These are phyloP conservation scores for Heteromurus nitidus DNA, from an alignment of 2,888 invertebrate species.

Conservation along the genomic window DNA sequence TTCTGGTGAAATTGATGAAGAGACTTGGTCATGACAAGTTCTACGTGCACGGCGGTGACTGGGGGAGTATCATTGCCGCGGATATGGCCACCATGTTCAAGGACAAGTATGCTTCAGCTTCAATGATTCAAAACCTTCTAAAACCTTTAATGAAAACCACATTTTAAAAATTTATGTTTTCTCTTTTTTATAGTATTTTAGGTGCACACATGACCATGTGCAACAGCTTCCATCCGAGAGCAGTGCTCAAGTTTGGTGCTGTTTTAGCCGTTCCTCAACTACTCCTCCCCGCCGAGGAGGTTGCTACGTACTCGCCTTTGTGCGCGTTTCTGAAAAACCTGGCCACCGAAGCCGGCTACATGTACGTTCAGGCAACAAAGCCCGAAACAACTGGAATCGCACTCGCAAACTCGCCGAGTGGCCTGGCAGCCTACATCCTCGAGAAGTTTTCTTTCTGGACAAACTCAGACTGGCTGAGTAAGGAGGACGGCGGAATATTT, in stretches of 20 bases:
- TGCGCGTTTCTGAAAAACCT: constrained; percentile 69
- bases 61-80: constrained; percentile 77
- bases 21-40: constrained; percentile 76
- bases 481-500: constrained; percentile 82
- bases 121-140: too few relatives aligned
- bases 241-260: constrained; percentile 73
- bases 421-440: constrained; percentile 78
- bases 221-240: constrained; percentile 74
- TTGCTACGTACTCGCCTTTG: constrained; percentile 73
- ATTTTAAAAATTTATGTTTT: neutral
- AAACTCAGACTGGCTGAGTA: constrained; percentile 77
- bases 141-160: constrained; percentile 1
- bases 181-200: constrained; percentile 75
- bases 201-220: constrained; percentile 84
- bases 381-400: constrained; percentile 87
- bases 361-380: constrained; percentile 90
- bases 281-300: constrained; percentile 73
- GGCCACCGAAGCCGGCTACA: constrained; percentile 77
- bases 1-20: constrained; percentile 76
- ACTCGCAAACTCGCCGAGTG: constrained; percentile 78
- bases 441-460: constrained; percentile 80
- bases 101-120: constrained; percentile 50
- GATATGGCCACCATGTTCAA: constrained; percentile 76
- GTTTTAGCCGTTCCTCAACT: constrained; percentile 72
- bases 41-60: constrained; percentile 78